Evolutionary conservation across 2,888 invertebrate species (phyloP), one percentile per base, ranked within the genome.

Genomic region (Sphecodes monilicornis): DNA sequence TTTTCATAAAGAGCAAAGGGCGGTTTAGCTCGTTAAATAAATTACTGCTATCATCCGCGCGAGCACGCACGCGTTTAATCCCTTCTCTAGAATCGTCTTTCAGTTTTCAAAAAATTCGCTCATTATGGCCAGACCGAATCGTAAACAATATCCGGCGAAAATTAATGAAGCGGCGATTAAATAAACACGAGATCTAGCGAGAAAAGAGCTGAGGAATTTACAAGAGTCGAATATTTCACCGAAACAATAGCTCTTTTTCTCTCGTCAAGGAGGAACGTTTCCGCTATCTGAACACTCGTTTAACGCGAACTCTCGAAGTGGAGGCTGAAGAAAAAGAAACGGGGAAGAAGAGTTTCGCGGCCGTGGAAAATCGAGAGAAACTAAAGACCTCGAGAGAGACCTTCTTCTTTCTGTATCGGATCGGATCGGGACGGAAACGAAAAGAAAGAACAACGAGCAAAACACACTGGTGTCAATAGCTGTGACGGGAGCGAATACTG

Each of bases 401-500:
- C 64, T 6, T 32, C 18, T 64, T 32, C 32, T 18, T 64, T 22
- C 29, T 10, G 32, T 18, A 32, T 32, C 64, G 64, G 18, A 64
- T 13, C 57, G 46, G 46, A 46, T 8, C 39, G 39, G 39, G 8
- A 39, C 39, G 50, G 50, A 50, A 50, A 6, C 50, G 50, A 10
- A 3, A 50, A 3, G 50, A 26, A 26, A 57, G 57, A 64, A 22
- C 18, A 64, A 32, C 29, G 64, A 29, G 54, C 26, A 57, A n/a
- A 64, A 78, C 26, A 29, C 18, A 8, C 8, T 18, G 57, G 36
- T 57, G 46, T 80, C 80, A 74, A 60, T 80, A 32, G 26, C 64
- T n/a, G 60, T 54, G 74, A 54, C 73, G 64, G 29, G 36, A 70
- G 54, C 8, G 32, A 70, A 73, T 57, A n/a, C 29, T 57, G n/a